These are phyloP conservation scores for Limanda limanda DNA, from an alignment of 2,113 vertebrate species.

Conservation along the genomic window DNA sequence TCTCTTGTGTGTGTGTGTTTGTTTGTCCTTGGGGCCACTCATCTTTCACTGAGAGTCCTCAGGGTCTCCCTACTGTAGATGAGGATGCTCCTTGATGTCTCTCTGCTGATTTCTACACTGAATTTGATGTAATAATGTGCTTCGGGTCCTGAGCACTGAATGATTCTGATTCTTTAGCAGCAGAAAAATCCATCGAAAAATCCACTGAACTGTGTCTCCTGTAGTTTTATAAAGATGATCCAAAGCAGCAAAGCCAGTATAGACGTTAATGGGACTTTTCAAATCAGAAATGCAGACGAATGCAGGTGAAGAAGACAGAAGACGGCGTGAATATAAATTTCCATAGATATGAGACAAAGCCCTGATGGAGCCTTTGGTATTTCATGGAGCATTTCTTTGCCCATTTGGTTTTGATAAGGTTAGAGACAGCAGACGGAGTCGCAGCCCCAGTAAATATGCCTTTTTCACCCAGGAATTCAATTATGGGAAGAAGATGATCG, in stretches of 20 bases:
- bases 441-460: constrained; percentile 46
- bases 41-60: no score
- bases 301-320: constrained; percentile 25
- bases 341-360: constrained; percentile 71
- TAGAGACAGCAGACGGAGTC: constrained; percentile 52
- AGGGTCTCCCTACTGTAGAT: no score
- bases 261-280: neutral
- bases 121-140: no score
- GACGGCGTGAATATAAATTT: constrained; percentile 57
- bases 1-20: no score
- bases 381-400: constrained; percentile 55
- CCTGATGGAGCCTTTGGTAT: constrained; percentile 51
- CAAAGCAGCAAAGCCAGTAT: neutral
- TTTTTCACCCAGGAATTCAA: constrained; percentile 54
- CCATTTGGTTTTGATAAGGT: constrained; percentile 70
- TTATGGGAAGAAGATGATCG: constrained; percentile 62
- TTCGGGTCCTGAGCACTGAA: no score
- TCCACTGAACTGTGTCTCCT: no score
- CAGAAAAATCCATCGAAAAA: no score
- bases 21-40: no score
- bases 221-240: constrained; percentile 1
- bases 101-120: no score
- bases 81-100: no score
- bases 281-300: constrained; percentile 7
- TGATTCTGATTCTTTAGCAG: no score